These are phyloP conservation scores for Melanerpes aurifrons DNA, from an alignment of 2,113 vertebrate species.

Conservation along the genomic window DNA sequence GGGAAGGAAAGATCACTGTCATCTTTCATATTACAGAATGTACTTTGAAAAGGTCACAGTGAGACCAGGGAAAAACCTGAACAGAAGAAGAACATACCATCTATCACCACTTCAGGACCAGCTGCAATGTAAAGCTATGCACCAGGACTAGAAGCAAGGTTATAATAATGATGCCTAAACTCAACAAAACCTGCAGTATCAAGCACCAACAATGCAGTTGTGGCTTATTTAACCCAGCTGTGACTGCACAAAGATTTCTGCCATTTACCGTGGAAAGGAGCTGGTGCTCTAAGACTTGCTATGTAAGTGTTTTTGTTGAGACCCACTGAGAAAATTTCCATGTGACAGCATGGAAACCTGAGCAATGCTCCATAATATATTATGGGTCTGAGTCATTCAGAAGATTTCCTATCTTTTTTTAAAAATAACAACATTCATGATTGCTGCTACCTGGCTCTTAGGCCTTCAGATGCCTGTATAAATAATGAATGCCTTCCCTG, in stretches of 20 bases:
- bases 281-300: background rate
- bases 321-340: accelerated
- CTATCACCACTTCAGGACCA: background rate
- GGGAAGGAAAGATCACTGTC: conserved; percentile 3
- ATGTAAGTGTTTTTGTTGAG: background rate
- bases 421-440: background rate
- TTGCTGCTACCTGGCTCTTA: background rate
- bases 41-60: conserved; percentile 42
- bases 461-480: background rate
- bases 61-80: conserved; percentile 6
- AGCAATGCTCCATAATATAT: background rate
- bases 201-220: background rate
- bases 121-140: background rate
- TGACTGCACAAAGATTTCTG: background rate
- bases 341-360: background rate
- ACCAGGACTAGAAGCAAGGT: background rate
- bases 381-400: background rate
- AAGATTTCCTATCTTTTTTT: background rate
- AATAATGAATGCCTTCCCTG: background rate
- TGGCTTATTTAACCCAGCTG: background rate
- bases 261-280: background rate
- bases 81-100: background rate
- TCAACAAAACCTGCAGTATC: background rate
- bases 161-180: background rate
- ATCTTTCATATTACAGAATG: background rate